phyloP scores from a whole-genome alignment of 2,797 vertebrate species.

The Pseudomugil gertrudae region DNA sequence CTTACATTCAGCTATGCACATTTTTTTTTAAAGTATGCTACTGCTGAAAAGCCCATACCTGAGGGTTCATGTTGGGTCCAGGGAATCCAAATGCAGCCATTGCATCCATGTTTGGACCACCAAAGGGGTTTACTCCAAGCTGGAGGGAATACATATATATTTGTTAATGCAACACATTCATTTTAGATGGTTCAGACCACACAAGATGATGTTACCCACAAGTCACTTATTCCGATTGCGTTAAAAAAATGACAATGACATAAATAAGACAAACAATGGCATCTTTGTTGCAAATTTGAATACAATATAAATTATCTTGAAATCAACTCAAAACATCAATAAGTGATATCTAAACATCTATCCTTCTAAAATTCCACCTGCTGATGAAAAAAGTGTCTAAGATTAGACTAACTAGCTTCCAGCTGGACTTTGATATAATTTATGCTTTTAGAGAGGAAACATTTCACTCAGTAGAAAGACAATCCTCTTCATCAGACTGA shows the following conservation, averaged over 20 bases:
- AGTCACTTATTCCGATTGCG: neutral
- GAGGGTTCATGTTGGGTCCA: conserved; percentile 91
- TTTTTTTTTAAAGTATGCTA: too few relatives aligned
- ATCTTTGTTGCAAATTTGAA: neutral
- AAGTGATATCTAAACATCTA: neutral
- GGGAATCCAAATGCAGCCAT: conserved; percentile 94
- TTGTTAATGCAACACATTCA: neutral
- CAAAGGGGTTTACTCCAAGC: conserved; percentile 93
- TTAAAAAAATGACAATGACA: neutral
- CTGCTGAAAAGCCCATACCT: conserved; percentile 83
- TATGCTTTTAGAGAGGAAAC: too few relatives aligned
- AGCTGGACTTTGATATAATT: neutral
- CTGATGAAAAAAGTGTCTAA: conserved; percentile 1
- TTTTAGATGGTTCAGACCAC: neutral
- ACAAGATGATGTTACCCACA: neutral
- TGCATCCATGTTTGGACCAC: conserved; percentile 89
- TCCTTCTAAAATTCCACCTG: neutral
- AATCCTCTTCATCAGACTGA: too few relatives aligned
- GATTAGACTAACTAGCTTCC: neutral
- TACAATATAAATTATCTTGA: neutral
- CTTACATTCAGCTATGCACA: neutral
- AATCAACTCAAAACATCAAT: neutral
- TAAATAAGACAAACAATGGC: too few relatives aligned
- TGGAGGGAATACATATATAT: conserved; percentile 52
- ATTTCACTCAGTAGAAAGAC: too few relatives aligned